A percentile compares a stretch with the other conserved stretches of the same genome.
Conservation (phyloP, 2,888 invertebrate genomes). For the Masnerella sp. region DNA sequence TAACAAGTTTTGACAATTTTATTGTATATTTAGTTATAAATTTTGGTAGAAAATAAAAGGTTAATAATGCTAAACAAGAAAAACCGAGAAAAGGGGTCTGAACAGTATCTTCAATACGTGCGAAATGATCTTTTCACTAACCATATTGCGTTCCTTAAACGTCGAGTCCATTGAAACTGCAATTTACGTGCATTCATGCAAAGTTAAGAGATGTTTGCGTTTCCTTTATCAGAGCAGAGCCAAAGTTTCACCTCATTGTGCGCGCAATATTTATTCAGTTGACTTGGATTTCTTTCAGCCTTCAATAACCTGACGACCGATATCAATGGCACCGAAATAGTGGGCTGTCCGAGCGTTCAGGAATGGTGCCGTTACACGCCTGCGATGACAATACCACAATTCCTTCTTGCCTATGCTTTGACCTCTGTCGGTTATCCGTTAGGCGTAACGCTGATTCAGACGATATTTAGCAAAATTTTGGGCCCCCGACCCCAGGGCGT, state of each 20-base stretch:
- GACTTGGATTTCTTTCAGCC: constrained; percentile 61
- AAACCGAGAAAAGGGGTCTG: too few relatives aligned
- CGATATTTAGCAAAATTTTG: constrained; percentile 90
- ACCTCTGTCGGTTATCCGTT: constrained; percentile 91
- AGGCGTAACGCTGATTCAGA: constrained; percentile 90
- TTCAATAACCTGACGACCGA: constrained; percentile 68
- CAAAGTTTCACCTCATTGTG: constrained; percentile 3
- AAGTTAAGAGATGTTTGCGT: constrained; percentile 27
- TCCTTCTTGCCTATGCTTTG: constrained; percentile 86
- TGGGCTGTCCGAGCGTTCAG: constrained; percentile 86
- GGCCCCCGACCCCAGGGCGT: constrained; percentile 92
- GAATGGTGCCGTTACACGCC: constrained; percentile 87
- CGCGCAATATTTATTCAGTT: constrained; percentile 15
- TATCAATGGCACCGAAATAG: constrained; percentile 76
- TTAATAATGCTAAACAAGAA: too few relatives aligned
- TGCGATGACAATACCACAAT: constrained; percentile 85
- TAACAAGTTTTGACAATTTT: too few relatives aligned
- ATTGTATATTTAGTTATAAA: too few relatives aligned
- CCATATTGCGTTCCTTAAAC: background rate
- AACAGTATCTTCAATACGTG: too few relatives aligned
- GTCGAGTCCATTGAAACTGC: constrained; percentile 4
- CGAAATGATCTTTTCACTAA: background rate
- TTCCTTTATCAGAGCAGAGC: constrained; percentile 28
- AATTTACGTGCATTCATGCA: constrained; percentile 29
- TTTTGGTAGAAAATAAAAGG: too few relatives aligned